phyloP scores from a whole-genome alignment of 2,113 vertebrate genomes.

The Aramus guarauna region DNA sequence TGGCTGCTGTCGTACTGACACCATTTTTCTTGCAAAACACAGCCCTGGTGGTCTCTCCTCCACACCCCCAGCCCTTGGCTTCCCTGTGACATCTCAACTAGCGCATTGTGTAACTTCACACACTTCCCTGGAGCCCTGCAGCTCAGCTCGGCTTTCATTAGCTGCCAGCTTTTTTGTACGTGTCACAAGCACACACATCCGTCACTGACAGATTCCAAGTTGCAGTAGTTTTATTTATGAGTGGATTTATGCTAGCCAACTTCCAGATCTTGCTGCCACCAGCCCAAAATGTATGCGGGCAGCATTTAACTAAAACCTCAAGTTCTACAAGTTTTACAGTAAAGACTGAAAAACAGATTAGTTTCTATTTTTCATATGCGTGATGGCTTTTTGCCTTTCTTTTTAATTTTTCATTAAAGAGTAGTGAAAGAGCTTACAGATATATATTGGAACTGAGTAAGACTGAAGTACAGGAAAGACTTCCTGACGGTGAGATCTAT shows the following conservation, averaged over 20 bases:
- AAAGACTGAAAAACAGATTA: neutral
- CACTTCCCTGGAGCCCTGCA: neutral
- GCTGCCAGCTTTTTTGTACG: neutral
- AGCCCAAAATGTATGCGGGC: neutral
- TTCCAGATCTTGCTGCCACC: neutral
- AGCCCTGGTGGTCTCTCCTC: neutral
- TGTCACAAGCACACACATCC: neutral
- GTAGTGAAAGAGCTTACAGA: neutral
- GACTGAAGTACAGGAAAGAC: neutral
- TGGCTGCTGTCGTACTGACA: neutral
- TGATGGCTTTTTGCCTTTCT: neutral
- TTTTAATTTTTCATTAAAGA: neutral
- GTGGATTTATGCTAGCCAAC: neutral
- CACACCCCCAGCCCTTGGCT: neutral
- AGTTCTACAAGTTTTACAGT: neutral
- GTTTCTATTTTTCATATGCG: neutral
- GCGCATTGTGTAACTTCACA: neutral
- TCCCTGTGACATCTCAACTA: neutral
- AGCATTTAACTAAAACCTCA: neutral
- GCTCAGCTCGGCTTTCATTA: neutral
- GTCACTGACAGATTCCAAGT: neutral
- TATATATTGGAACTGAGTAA: neutral
- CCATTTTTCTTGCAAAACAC: neutral
- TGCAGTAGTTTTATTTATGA: neutral
- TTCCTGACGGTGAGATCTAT: neutral